These are phyloP conservation scores for Meandrusa payeni DNA, from an alignment of 2,888 invertebrate species.

Conservation along the genomic window DNA sequence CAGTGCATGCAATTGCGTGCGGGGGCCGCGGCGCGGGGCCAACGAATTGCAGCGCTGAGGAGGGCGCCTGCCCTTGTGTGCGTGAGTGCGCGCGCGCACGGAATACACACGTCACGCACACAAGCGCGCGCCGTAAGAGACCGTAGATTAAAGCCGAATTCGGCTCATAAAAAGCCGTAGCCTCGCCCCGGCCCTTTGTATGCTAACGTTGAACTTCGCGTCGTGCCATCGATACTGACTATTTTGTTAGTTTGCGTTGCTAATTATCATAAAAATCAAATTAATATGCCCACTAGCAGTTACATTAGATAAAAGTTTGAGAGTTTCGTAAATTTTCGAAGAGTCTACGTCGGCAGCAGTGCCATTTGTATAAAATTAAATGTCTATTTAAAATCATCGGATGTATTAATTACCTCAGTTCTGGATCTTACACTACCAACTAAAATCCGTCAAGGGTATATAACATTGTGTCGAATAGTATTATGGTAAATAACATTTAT, in stretches of 20 bases:
- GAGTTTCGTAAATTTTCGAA: constrained; percentile 20
- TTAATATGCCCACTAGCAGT: constrained; percentile 49
- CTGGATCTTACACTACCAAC: background rate
- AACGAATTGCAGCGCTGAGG: constrained; percentile 77
- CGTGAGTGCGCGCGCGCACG: constrained; percentile 60
- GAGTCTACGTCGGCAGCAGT: constrained; percentile 4
- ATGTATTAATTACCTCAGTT: background rate
- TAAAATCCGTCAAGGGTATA: too few species aligned
- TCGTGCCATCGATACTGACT: constrained; percentile 52
- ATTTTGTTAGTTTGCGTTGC: constrained; percentile 47
- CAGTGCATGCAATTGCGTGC: constrained; percentile 80
- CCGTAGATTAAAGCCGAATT: constrained; percentile 68
- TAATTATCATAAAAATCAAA: constrained; percentile 55
- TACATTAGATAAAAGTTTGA: constrained; percentile 37
- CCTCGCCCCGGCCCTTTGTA: constrained; percentile 66
- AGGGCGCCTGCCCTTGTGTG: constrained; percentile 68
- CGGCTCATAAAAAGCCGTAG: constrained; percentile 68
- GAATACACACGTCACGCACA: constrained; percentile 23
- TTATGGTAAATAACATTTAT: too few species aligned
- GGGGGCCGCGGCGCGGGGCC: constrained; percentile 54
- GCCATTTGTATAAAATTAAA: constrained; percentile 13
- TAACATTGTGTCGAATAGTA: too few species aligned
- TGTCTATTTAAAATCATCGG: constrained; percentile 1
- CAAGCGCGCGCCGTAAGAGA: constrained; percentile 39
- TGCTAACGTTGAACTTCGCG: constrained; percentile 68